These are phyloP conservation scores for Muscicapa striata DNA, from an alignment of 2,797 vertebrate species.

Conservation along the genomic window DNA sequence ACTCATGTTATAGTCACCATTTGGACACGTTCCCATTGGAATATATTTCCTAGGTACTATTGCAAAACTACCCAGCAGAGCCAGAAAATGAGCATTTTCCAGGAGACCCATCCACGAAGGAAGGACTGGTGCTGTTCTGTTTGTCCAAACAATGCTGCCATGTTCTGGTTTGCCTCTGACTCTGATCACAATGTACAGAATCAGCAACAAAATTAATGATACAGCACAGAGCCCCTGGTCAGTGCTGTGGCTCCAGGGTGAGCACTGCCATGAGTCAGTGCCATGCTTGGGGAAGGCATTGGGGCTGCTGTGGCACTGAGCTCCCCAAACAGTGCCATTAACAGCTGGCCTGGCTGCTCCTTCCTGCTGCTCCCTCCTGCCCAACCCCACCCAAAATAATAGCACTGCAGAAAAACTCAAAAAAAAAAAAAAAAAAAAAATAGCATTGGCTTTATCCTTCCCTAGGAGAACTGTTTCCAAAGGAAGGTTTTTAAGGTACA, in stretches of 20 bases:
- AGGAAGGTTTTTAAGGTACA: neutral
- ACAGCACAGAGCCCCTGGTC: neutral
- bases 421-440: neutral
- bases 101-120: neutral
- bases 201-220: neutral
- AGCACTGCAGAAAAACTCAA: neutral
- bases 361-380: neutral
- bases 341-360: neutral
- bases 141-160: neutral
- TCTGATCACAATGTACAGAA: neutral
- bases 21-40: slow-evolving; percentile 7
- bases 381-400: neutral
- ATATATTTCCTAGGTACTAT: neutral
- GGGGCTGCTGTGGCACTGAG: neutral
- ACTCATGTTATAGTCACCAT: neutral
- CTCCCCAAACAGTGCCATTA: neutral
- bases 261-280: neutral
- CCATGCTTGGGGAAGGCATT: rapidly evolving
- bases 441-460: neutral
- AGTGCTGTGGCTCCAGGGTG: neutral
- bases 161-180: neutral
- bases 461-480: neutral
- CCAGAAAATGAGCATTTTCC: neutral
- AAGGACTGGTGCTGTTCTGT: neutral
- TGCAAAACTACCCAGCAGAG: neutral